Evolutionary conservation across 2,113 vertebrate genomes (phyloP), one percentile per base, ranked within the genome.

Genomic region (Grus americana): DNA sequence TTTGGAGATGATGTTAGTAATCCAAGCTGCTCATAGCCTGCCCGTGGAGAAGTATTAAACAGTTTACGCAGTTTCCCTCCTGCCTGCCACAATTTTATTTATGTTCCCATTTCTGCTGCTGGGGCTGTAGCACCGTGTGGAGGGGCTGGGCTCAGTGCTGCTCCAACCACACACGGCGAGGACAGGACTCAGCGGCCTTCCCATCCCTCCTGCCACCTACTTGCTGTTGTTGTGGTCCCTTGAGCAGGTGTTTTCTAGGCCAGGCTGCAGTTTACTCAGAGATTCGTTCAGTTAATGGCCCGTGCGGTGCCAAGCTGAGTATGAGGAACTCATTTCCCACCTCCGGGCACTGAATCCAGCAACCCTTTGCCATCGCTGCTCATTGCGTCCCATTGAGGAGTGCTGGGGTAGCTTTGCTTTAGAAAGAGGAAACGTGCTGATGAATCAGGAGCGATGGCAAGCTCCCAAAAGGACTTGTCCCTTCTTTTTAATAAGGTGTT

Each of bases 351-450:
- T 63, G 78, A 85, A 52, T 70, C 55, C 66, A 58, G 40, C 3
- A 42, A 20, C 23, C 12, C 16, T 76, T 85, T 74, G 55, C 79
- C 65, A 15, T 44, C 6, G 0, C 70, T 57, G 62, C 57, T 81
- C 14, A 0, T 26, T 47, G 57, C 0, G 2, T 46, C 52, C 50
- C 4, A 0, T 5, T 40, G 29, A 46, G 78, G 21, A 81, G 42
- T 15, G 21, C 76, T 70, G 42, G 46, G 13, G 19, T 27, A 40
- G 61, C 59, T 85, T 67, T 79, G 78, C 70, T 82, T 87, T 65
- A 29, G 54, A n/a, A 76, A 50, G 44, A 66, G 16, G 21, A 65
- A 83, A 87, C 36, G 6, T 79, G 62, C 61, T 93, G 88, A 79
- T 85, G 47, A 88, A 75, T 63, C 54, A 55, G 62, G 58, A 93